These are phyloP conservation scores for Congeria kusceri DNA, from an alignment of 2,888 invertebrate genomes.

Conservation along the genomic window DNA sequence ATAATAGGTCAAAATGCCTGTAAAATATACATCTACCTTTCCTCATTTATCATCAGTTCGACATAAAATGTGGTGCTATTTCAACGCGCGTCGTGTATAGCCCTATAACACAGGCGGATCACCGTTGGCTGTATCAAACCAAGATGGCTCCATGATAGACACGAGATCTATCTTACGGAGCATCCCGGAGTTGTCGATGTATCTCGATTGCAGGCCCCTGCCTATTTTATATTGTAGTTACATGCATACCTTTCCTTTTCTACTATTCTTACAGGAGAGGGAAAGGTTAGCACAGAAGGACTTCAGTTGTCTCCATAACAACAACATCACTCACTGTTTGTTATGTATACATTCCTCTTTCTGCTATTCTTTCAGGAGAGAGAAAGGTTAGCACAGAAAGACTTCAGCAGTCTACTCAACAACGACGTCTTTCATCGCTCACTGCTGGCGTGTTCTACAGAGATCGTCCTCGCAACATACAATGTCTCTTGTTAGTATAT, in stretches of 20 bases:
- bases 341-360: conserved; percentile 15
- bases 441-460: conserved; percentile 80
- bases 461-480: conserved; percentile 82
- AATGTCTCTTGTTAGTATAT: conserved; percentile 79
- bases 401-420: conserved; percentile 79
- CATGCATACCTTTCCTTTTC: conserved; percentile 19
- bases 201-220: too few species aligned
- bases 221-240: too few species aligned
- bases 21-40: too few species aligned
- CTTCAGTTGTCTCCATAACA: conserved; percentile 78
- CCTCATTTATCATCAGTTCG: too few species aligned
- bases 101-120: too few species aligned
- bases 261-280: conserved; percentile 73
- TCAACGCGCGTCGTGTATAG: too few species aligned
- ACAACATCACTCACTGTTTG: conserved; percentile 78
- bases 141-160: too few species aligned
- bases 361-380: conserved; percentile 73
- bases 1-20: too few species aligned
- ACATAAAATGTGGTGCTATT: too few species aligned
- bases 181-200: too few species aligned
- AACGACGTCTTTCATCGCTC: conserved; percentile 79
- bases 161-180: too few species aligned
- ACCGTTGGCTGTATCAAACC: too few species aligned
- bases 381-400: conserved; percentile 72
- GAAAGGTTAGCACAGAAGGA: conserved; percentile 74